Evolutionary conservation across 2,797 vertebrate genomes (phyloP), one percentile per base, ranked within the genome.

Genomic region (Pygocentrus nattereri): DNA sequence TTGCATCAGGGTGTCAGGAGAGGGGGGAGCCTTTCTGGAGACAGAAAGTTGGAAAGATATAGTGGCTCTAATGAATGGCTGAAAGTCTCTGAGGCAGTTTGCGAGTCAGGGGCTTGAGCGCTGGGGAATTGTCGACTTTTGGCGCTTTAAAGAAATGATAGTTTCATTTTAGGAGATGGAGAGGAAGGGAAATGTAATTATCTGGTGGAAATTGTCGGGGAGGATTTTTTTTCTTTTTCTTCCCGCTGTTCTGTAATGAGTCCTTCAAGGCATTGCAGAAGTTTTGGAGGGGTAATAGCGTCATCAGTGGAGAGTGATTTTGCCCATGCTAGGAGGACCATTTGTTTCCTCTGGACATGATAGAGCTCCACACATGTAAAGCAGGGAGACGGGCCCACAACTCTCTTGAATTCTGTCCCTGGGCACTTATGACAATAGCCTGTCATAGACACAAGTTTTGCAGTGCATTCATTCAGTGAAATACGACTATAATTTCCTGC

Each of bases 211-310:
- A 85, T 84, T 90, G 89, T 82, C 90, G 89, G 91, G 90, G 89
- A 88, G 89, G 25, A 72, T 77, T 19, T 79, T 64, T 52, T 68
- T 41, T 25, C 25, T 38, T 47, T 58, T 68, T 74, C 78, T 56
- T 88, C 90, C 88, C 85, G 87, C 88, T 86, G 88, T 89, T 89
- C 90, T 91, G 89, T 92, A 92, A 93, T 92, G 91, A 92, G 88
- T 90, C 90, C 90, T 92, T 87, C 61, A 90, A 93, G 92, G 90
- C 88, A 92, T 3, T 30, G 80, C 82, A 91, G 89, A 94, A 91
- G 88, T 94, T 93, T 91, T 90, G 84, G 85, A 90, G 82, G 78
- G 88, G 89, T 86, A 85, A 90, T 88, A 79, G 87, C 90, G 88
- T 88, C 65, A 67, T 83, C 86, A 84, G 71, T 79, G 81, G 68